These are phyloP conservation scores for Australoheros facetus DNA, from an alignment of 2,797 vertebrate genomes.

Conservation along the genomic window DNA sequence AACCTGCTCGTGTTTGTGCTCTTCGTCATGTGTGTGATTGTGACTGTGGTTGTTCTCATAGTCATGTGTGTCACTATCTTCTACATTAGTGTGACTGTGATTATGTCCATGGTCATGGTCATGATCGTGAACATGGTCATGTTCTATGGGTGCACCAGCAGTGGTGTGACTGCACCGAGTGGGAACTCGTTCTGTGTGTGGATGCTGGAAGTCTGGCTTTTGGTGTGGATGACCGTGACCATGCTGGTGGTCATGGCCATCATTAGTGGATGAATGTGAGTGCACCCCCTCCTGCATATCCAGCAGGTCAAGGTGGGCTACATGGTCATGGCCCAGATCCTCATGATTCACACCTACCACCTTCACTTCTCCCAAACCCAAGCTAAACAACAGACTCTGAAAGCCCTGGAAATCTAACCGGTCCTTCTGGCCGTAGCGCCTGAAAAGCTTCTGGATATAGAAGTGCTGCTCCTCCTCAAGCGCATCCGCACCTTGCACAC, in stretches of 20 bases:
- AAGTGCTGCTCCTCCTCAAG: constrained; percentile 92
- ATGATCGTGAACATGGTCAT: constrained; percentile 31
- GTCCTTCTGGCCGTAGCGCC: constrained; percentile 89
- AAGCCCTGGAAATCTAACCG: constrained; percentile 91
- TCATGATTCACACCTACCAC: constrained; percentile 90
- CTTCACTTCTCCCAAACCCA: constrained; percentile 93
- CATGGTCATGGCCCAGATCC: constrained; percentile 93
- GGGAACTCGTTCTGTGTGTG: constrained; percentile 48
- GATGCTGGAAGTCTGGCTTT: constrained; percentile 30
- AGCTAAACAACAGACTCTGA: constrained; percentile 89
- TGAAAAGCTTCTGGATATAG: constrained; percentile 94
- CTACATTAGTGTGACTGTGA: constrained; percentile 22
- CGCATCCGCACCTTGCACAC: constrained; percentile 57
- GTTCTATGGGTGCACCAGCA: constrained; percentile 34
- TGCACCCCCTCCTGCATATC: constrained; percentile 90
- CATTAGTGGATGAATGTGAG: constrained; percentile 77
- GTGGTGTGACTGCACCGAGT: constrained; percentile 52
- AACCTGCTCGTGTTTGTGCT: constrained; percentile 63
- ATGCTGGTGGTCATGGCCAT: not conserved
- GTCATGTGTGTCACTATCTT: constrained; percentile 49
- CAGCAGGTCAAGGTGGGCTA: constrained; percentile 91
- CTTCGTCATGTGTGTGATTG: constrained; percentile 56
- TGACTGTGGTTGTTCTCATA: constrained; percentile 10
- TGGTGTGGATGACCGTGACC: constrained; percentile 43
- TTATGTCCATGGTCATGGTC: constrained; percentile 18